Evolutionary conservation across 2,797 vertebrate species (phyloP).

Genomic region (Ataeniobius toweri): DNA sequence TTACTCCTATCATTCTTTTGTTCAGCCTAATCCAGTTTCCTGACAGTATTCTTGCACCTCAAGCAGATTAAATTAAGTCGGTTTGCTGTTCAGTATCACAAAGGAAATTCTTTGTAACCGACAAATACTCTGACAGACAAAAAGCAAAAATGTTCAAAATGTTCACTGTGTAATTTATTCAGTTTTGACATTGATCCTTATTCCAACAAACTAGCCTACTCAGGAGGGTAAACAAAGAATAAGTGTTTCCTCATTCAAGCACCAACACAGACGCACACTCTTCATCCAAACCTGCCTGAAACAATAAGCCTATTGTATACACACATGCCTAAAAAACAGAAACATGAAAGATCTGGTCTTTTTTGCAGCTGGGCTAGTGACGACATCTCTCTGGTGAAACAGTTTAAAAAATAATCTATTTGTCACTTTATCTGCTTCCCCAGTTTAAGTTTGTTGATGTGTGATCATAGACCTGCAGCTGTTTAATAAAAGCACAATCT

Average conservation of each 20-base stretch:
- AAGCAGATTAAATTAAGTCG: conserved; percentile 10
- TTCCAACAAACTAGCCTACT: conserved; percentile 26
- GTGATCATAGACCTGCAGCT: conserved; percentile 26
- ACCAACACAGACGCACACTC: conserved; percentile 12
- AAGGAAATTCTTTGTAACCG: conserved; percentile 23
- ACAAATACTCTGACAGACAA: conserved; percentile 40
- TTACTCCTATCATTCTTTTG: conserved; percentile 24
- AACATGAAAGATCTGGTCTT: conserved; percentile 47
- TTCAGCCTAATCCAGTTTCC: conserved; percentile 18
- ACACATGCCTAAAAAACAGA: conserved; percentile 31
- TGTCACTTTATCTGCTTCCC: conserved; percentile 52
- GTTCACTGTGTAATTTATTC: conserved; percentile 61
- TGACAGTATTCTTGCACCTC: conserved; percentile 7
- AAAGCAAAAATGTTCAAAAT: conserved; percentile 51
- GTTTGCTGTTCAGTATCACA: conserved; percentile 12
- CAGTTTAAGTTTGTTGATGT: conserved; percentile 33
- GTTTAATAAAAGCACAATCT: conserved; percentile 18
- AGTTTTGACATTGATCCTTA: conserved; percentile 54
- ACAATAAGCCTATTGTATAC: conserved; percentile 15
- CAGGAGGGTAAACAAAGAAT: conserved; percentile 48
- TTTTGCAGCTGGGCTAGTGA: conserved; percentile 38
- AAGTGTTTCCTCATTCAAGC: conserved; percentile 23
- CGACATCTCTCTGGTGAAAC: conserved; percentile 55
- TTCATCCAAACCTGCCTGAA: conserved; percentile 21
- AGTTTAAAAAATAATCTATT: conserved; percentile 72